Percentiles rank a stretch among this genome's conserved stretches.
Evolutionary conservation across 2,888 invertebrate species (phyloP).

Genomic region (Aradus depressus): DNA sequence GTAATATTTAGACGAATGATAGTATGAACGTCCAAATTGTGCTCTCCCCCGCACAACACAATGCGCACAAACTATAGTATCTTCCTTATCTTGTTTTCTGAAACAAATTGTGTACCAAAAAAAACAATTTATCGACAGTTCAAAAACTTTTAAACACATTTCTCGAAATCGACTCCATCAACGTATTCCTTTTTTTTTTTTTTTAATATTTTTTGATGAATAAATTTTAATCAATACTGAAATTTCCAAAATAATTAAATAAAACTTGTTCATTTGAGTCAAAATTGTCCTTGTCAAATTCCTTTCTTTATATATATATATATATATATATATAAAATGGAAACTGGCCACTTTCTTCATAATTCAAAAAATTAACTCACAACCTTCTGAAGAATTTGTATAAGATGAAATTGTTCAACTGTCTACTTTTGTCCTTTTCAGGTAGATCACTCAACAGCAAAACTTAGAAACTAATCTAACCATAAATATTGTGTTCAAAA

Average conservation of each 20-base stretch:
- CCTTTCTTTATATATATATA: neutral
- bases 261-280: neutral
- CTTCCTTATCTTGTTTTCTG: slow-evolving; percentile 23
- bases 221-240: neutral
- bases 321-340: too few species aligned
- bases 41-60: slow-evolving; percentile 11
- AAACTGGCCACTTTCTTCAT: too few species aligned
- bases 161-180: neutral
- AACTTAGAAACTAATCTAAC: too few species aligned
- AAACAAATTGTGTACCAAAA: slow-evolving; percentile 30
- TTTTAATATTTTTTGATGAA: neutral
- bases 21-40: slow-evolving; percentile 9
- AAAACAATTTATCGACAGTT: slow-evolving; percentile 23
- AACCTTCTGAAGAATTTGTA: too few species aligned
- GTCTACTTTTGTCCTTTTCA: too few species aligned
- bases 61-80: slow-evolving; percentile 12
- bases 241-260: neutral
- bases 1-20: slow-evolving; percentile 7
- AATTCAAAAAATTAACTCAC: too few species aligned
- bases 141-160: slow-evolving; percentile 4
- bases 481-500: too few species aligned
- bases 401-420: too few species aligned
- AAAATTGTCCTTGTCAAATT: neutral
- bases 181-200: neutral
- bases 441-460: too few species aligned